These are phyloP conservation scores for Plutella xylostella DNA, from an alignment of 2,888 invertebrate genomes.

Conservation along the genomic window DNA sequence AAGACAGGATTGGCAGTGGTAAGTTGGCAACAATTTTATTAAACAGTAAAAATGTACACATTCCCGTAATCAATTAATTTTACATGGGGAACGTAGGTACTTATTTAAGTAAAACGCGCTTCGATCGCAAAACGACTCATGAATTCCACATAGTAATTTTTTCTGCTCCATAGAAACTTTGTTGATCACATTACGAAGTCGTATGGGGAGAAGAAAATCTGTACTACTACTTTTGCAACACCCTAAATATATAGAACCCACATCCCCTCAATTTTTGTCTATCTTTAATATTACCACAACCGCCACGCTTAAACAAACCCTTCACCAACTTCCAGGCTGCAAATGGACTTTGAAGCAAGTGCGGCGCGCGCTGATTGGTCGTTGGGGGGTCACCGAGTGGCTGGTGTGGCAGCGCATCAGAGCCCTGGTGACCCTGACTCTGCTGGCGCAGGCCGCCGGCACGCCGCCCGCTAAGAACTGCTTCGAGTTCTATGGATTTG, in stretches of 20 bases:
- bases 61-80: no score
- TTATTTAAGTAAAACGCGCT: no score
- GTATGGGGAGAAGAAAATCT: no score
- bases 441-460: slow-evolving; percentile 79
- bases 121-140: no score
- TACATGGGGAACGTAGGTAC: no score
- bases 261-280: neutral
- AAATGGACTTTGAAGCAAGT: slow-evolving; percentile 89
- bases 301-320: no score
- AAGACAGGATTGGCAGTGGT: slow-evolving; percentile 86
- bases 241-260: no score
- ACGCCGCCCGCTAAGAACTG: slow-evolving; percentile 81
- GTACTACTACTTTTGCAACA: no score
- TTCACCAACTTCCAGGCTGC: slow-evolving; percentile 71
- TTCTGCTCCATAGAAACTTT: no score
- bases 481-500: slow-evolving; percentile 93
- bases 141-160: no score
- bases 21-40: slow-evolving; percentile 20
- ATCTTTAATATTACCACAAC: neutral
- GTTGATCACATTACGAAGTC: no score
- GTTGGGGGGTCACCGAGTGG: slow-evolving; percentile 80
- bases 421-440: slow-evolving; percentile 79
- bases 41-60: no score
- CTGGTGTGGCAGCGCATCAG: slow-evolving; percentile 83
- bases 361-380: slow-evolving; percentile 74